Conservation (phyloP, 2,113 vertebrate species). For the Antechinus flavipes region DNA sequence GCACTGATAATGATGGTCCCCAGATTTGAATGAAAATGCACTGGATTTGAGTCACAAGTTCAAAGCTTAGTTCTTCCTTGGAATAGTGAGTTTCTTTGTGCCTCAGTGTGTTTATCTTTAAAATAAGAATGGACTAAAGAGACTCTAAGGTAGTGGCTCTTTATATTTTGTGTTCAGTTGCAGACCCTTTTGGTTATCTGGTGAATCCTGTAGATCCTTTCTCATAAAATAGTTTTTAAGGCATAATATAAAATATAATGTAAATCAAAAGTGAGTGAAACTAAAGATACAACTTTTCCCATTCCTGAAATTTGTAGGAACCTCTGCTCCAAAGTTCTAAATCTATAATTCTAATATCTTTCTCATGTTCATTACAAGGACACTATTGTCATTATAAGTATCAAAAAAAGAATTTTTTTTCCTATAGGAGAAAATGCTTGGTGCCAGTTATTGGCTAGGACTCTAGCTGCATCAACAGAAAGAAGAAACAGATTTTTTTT, state of each 20-base stretch:
- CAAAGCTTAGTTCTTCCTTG: not conserved
- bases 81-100: not conserved
- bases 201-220: not conserved
- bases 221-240: not conserved
- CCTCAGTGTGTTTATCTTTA: not conserved
- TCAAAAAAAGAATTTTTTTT: constrained; percentile 13
- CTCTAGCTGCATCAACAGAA: not conserved
- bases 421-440: not conserved
- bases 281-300: not conserved
- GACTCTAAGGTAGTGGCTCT: not conserved
- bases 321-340: not conserved
- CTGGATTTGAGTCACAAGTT: not conserved
- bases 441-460: not conserved
- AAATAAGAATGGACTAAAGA: not conserved
- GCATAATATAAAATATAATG: not conserved
- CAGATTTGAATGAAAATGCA: not conserved
- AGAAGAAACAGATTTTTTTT: not conserved
- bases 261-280: not conserved
- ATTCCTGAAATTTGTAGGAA: not conserved
- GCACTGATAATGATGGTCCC: not conserved
- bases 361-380: not conserved
- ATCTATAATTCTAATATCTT: not conserved
- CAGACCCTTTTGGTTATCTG: not conserved
- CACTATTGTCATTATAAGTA: not conserved
- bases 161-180: not conserved